Conservation (phyloP, 2,888 invertebrate species). For the Amphimallon solstitiale region DNA sequence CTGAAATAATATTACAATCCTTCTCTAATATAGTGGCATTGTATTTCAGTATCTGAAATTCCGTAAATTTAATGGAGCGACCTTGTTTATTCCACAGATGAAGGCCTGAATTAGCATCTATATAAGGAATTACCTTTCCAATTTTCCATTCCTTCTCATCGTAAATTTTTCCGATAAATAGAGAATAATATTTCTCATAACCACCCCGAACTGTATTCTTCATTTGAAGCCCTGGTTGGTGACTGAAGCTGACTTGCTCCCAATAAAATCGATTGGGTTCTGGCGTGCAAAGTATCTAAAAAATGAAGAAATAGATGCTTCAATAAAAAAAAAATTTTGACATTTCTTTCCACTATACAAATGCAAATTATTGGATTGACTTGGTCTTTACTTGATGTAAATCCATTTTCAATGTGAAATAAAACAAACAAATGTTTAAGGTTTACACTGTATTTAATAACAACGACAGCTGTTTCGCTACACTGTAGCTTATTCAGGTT, state of each 20-base stretch:
- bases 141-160: conserved; percentile 12
- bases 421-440: too few relatives aligned
- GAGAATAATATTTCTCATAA: neutral
- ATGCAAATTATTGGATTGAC: too few relatives aligned
- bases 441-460: too few relatives aligned
- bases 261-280: neutral
- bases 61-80: neutral
- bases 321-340: too few relatives aligned
- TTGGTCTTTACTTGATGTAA: too few relatives aligned
- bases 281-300: neutral
- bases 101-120: neutral
- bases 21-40: neutral
- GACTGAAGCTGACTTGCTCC: neutral
- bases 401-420: too few relatives aligned
- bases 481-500: too few relatives aligned
- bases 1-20: too few relatives aligned
- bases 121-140: neutral
- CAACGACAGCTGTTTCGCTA: too few relatives aligned
- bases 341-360: too few relatives aligned
- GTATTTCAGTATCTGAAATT: conserved; percentile 5
- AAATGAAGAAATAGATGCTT: neutral
- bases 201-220: neutral
- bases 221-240: neutral
- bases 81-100: neutral
- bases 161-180: neutral